Conservation (phyloP, 2,113 vertebrate genomes). For the Nothobranchius furzeri region DNA sequence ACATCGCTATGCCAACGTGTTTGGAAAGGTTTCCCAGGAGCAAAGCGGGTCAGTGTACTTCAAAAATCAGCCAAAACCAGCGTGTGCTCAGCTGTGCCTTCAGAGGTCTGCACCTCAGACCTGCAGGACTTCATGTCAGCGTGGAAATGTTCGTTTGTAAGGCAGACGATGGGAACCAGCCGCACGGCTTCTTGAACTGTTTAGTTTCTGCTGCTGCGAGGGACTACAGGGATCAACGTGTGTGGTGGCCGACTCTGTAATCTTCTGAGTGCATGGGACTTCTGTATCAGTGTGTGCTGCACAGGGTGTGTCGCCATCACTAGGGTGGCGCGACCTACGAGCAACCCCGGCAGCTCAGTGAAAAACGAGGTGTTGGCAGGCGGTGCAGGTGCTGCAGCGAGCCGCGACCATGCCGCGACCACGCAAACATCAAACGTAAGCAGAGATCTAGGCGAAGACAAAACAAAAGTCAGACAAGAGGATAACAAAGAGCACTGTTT, state of each 20-base stretch:
- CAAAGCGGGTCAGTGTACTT: background rate
- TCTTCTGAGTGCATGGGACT: constrained; percentile 41
- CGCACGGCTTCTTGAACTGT: constrained; percentile 39
- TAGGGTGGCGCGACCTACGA: constrained; percentile 53
- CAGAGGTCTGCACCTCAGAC: constrained; percentile 19
- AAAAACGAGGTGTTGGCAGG: constrained; percentile 42
- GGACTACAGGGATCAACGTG: constrained; percentile 45
- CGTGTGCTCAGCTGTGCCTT: constrained; percentile 15
- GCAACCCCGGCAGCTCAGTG: constrained; percentile 45
- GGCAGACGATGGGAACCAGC: constrained; percentile 7
- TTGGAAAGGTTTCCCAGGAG: constrained; percentile 3
- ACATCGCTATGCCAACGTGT: background rate
- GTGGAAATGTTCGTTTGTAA: constrained; percentile 23
- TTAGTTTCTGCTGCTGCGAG: constrained; percentile 40
- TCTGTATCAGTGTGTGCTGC: constrained; percentile 5
- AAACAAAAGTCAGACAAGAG: constrained; percentile 65
- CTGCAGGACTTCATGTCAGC: constrained; percentile 1
- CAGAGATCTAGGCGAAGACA: constrained; percentile 49
- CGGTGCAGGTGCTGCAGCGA: constrained; percentile 41
- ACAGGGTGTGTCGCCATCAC: constrained; percentile 45
- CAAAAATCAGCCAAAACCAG: constrained; percentile 1
- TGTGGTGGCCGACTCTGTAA: constrained; percentile 44
- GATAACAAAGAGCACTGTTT: constrained; percentile 59
- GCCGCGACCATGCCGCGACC: constrained; percentile 31
- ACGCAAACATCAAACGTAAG: constrained; percentile 42